Evolutionary conservation across 2,888 invertebrate genomes (phyloP).

Genomic region (Drosophila seclusa): DNA sequence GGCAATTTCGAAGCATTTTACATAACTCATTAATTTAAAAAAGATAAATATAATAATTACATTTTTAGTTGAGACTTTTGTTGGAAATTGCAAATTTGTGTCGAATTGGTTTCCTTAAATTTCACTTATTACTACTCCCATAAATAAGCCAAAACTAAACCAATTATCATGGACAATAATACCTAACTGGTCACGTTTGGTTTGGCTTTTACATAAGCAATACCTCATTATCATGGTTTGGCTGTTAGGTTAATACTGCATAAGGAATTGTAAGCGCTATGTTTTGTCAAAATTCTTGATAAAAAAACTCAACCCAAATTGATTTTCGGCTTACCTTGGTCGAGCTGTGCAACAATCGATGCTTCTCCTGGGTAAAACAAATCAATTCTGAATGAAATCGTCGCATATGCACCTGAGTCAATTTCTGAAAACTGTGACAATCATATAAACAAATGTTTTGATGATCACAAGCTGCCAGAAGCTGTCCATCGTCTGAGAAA

Average conservation of each 20-base stretch:
- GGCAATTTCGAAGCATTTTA: neutral
- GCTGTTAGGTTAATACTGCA: neutral
- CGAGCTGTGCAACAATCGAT: slow-evolving; percentile 44
- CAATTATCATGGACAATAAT: neutral
- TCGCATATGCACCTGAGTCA: slow-evolving; percentile 34
- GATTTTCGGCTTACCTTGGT: slow-evolving; percentile 40
- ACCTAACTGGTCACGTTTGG: too few species aligned
- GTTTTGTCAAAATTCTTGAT: neutral
- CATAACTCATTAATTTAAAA: neutral
- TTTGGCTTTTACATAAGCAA: neutral
- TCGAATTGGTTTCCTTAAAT: neutral
- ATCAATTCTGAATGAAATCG: slow-evolving; percentile 45
- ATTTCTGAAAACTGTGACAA: slow-evolving; percentile 14
- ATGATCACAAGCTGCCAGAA: slow-evolving; percentile 44
- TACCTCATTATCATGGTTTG: neutral
- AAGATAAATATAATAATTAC: neutral
- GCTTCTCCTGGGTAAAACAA: slow-evolving; percentile 37
- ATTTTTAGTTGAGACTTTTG: neutral
- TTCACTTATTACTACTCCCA: neutral
- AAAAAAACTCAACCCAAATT: neutral
- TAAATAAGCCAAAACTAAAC: neutral
- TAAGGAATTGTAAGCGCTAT: neutral
- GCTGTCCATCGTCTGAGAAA: slow-evolving; percentile 46
- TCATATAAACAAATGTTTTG: slow-evolving; percentile 37
- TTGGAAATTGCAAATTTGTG: neutral